Base-by-base conservation (phyloP, 2,113 vertebrate genomes). In the Erythrocercus mccallii region DNA sequence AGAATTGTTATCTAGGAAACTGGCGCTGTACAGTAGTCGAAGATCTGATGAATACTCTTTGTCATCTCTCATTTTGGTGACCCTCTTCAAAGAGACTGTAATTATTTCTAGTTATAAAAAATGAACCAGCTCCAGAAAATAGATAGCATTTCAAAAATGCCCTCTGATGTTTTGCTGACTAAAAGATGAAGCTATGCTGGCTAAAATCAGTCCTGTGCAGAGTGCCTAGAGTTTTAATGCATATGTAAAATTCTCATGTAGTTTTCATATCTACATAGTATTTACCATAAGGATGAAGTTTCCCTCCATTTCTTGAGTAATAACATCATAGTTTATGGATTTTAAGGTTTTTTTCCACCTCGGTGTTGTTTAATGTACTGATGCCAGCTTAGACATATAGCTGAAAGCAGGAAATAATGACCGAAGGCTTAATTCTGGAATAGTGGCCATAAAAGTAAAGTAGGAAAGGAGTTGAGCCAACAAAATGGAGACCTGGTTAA, bases 131-230 rank as follows among this genome's bases (percentile, higher is more conserved):
- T 90, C 45, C 70, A 56, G 82, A 74, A 96, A 90, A 88, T 22
- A 81, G 56, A 68, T 70, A 86, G 42, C 47, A 88, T 91, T 88
- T 96, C 74, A 17, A 91, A 92, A 94, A 90, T 86, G 58, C 47
- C 22, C 19, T 95, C 82, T 92, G 88, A 92, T 92, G 80, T 88
- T 91, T 92, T 88, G 68, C 76, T 90, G 88, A 62, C 90, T 82
- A 57, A 80, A 90, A 92, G 42, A 45, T 53, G 25, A 45, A 82
- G 25, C 53, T 86, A 0, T 48, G 45, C n/a, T 91, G 66, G 45
- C 50, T 77, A 47, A 73, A 94, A 83, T 72, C 54, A 62, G 64
- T 77, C 38, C 20, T 3, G 2, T 33, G n/a, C 31, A 30, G 15
- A 21, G 37, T 65, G 62, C 66, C 79, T 86, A 37, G 37, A 73